Evolutionary conservation across 2,797 vertebrate genomes (phyloP).

Genomic region (Pipistrellus nathusii): DNA sequence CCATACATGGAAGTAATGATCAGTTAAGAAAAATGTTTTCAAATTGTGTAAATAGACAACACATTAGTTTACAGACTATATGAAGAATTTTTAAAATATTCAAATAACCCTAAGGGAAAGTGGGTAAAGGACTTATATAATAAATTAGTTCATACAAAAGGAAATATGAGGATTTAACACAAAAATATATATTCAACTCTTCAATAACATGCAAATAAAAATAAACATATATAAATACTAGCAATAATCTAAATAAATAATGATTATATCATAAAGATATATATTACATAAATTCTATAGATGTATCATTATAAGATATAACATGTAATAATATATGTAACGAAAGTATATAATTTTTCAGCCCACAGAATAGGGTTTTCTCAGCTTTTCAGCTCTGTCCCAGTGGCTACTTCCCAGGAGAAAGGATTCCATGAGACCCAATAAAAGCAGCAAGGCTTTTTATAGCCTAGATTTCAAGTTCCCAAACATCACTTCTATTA

Average conservation of each 20-base stretch:
- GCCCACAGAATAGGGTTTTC: background rate
- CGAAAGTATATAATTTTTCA: background rate
- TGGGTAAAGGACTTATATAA: background rate
- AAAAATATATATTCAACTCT: background rate
- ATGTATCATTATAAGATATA: background rate
- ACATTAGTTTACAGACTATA: background rate
- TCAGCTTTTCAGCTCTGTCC: background rate
- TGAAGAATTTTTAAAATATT: background rate
- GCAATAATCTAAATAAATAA: background rate
- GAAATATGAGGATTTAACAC: background rate
- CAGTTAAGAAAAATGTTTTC: background rate
- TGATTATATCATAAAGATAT: background rate
- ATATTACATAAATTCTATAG: background rate
- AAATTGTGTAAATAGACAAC: background rate
- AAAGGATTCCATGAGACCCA: background rate
- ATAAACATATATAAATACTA: background rate
- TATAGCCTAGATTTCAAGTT: background rate
- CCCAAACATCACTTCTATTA: background rate
- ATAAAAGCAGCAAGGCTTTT: background rate
- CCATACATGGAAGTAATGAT: background rate
- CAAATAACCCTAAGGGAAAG: background rate
- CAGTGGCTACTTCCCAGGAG: background rate
- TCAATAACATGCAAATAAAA: background rate
- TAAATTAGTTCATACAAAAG: background rate
- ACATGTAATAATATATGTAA: background rate